A percentile compares a stretch with the other conserved stretches of the same genome.
These are phyloP conservation scores for Aulostomus chinensis DNA, from an alignment of 2,797 vertebrate species.

Conservation along the genomic window DNA sequence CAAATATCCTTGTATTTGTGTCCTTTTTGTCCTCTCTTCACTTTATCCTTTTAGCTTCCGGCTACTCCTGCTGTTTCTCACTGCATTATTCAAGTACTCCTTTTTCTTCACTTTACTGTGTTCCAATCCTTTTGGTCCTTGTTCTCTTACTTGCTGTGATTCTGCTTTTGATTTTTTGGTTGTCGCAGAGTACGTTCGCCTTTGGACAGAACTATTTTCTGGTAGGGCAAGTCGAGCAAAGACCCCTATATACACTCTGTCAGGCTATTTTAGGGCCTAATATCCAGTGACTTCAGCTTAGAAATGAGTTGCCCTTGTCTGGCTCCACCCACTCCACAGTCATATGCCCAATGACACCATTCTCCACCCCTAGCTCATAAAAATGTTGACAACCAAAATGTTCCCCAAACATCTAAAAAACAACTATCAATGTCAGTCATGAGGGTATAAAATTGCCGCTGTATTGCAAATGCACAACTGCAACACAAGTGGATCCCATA, in stretches of 20 bases:
- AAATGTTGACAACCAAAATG: slow-evolving; percentile 63
- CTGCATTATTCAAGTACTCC: slow-evolving; percentile 5
- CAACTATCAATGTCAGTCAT: background rate
- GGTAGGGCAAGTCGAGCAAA: slow-evolving; percentile 10
- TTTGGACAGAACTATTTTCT: slow-evolving; percentile 43
- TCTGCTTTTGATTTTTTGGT: slow-evolving; percentile 7
- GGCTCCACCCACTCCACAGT: slow-evolving; percentile 53
- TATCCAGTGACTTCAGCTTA: slow-evolving; percentile 77
- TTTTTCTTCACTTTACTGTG: slow-evolving; percentile 9
- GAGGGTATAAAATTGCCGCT: background rate
- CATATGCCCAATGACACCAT: slow-evolving; percentile 59
- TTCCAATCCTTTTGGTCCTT: too few species aligned
- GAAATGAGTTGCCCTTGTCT: slow-evolving; percentile 57
- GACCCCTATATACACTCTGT: slow-evolving; percentile 77
- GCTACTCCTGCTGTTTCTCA: slow-evolving; percentile 10
- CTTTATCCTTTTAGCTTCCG: slow-evolving; percentile 45
- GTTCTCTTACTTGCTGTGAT: slow-evolving; percentile 6
- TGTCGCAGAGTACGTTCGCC: slow-evolving; percentile 9
- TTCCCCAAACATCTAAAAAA: slow-evolving; percentile 45
- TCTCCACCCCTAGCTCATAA: slow-evolving; percentile 40
- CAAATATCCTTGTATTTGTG: slow-evolving; percentile 47
- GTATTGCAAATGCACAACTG: background rate
- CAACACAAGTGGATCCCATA: slow-evolving; percentile 10
- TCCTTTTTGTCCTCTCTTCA: slow-evolving; percentile 27
- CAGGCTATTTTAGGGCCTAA: slow-evolving; percentile 90